Conservation (phyloP, 2,888 invertebrate species). For the Thecophora atra region DNA sequence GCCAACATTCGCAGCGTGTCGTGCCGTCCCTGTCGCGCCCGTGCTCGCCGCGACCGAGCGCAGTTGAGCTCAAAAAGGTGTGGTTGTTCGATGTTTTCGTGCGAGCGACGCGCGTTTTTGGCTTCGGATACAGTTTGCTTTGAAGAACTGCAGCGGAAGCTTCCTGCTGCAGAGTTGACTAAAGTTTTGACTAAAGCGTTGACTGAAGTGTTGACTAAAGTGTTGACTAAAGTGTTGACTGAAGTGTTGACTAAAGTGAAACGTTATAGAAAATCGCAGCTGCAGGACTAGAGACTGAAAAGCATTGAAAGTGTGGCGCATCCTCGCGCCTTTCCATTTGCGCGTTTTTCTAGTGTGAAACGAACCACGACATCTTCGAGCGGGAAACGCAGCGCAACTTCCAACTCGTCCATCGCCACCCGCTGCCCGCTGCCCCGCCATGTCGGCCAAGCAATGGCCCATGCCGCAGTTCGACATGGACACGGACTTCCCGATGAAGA, state of each 20-base stretch:
- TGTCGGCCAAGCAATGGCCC: constrained; percentile 51
- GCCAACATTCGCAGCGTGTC: not conserved
- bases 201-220: too few relatives aligned
- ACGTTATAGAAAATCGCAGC: too few relatives aligned
- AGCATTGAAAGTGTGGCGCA: too few relatives aligned
- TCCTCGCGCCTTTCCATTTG: too few relatives aligned
- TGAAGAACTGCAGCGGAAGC: not conserved
- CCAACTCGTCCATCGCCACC: not conserved
- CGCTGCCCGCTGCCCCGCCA: constrained; percentile 10
- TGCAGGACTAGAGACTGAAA: too few relatives aligned
- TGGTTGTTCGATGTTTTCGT: constrained; percentile 29
- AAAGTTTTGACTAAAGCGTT: too few relatives aligned
- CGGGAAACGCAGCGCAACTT: constrained; percentile 3
- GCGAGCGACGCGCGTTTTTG: not conserved
- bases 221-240: too few relatives aligned
- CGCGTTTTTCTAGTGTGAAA: too few relatives aligned
- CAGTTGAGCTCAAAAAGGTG: constrained; percentile 37
- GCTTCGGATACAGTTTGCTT: constrained; percentile 3
- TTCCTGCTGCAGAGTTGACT: not conserved
- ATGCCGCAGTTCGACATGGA: constrained; percentile 54
- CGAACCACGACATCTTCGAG: too few relatives aligned
- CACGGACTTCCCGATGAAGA: constrained; percentile 56
- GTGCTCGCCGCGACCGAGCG: not conserved
- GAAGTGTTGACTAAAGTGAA: too few relatives aligned
- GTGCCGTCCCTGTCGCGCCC: not conserved